phyloP scores from a whole-genome alignment of 64 coral and sea anemone species.

The Pocillopora damicornis region DNA sequence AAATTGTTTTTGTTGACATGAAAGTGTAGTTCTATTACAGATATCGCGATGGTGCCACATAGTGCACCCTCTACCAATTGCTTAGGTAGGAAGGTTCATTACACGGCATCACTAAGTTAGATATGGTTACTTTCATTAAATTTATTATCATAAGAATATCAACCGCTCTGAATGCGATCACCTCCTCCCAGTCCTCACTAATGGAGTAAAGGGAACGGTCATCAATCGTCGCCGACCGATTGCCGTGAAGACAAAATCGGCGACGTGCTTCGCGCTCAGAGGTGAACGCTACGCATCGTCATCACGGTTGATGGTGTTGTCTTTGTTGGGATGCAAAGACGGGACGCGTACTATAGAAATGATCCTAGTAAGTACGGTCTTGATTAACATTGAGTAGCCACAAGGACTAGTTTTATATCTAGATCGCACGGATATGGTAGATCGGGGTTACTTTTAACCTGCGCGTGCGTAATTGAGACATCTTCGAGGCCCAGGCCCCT shows the following conservation, averaged over 20 bases:
- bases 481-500: too few relatives aligned
- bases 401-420: background rate
- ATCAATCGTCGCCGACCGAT: slow-evolving; percentile 37
- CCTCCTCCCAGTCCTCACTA: slow-evolving; percentile 17
- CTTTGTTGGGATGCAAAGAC: slow-evolving; percentile 8
- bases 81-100: too few relatives aligned
- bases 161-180: slow-evolving; percentile 54
- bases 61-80: too few relatives aligned
- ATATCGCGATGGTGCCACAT: too few relatives aligned
- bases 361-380: slow-evolving; percentile 48
- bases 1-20: too few relatives aligned
- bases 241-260: background rate
- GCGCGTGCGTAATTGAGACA: too few relatives aligned
- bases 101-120: too few relatives aligned
- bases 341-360: slow-evolving; percentile 47
- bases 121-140: background rate
- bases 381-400: fast-evolving
- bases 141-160: background rate
- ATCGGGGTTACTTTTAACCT: too few relatives aligned
- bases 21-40: too few relatives aligned
- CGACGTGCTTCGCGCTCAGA: slow-evolving; percentile 45
- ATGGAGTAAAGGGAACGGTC: slow-evolving; percentile 29
- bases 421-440: slow-evolving; percentile 3
- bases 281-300: slow-evolving; percentile 44
- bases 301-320: slow-evolving; percentile 31